Base-by-base conservation (phyloP, 2,113 vertebrate species). In the Rhinolophus sinicus region DNA sequence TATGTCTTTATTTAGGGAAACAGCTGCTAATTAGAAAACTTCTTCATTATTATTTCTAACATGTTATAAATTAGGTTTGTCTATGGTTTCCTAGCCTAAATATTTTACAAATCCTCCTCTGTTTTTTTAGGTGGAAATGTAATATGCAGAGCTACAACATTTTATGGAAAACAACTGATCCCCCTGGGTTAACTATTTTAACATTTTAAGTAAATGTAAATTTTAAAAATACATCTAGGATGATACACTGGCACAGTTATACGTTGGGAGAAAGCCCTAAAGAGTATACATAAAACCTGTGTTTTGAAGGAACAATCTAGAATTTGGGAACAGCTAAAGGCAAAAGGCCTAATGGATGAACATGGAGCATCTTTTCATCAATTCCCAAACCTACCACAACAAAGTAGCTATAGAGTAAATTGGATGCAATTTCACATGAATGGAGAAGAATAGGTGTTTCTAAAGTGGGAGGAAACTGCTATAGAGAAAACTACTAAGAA, bases 341-440 rank as follows among this genome's bases (percentile, higher is more conserved):
- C 28, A 93, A 93, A 96, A 95, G 33, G 58, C 85, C 88, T 97
- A 65, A 87, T 89, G 81, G 84, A 72, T 96, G 94, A 97, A 92
- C 40, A 64, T 0, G 56, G 65, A 96, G 4, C 24, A 19, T 95
- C 50, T 97, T 97, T 98, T 96, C 93, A 95, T 94, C 70, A 38
- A 8, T 72, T 73, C 73, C 84, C 38, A 98, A 96, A 95, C 92
- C 90, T 92, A 89, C 93, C 82, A 94, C 90, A 69, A 52, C 81
- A 86, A 75, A 95, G 35, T 56, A 97, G 44, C 77, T 94, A 60
- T 90, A 95, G 35, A 88, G 89, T 65, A 94, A 82, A 94, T 84
- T 95, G 95, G 94, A 96, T 97, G 92, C 73, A 83, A 95, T 97
- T 96, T 98, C 97, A 95, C 64, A 87, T 58, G 92, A 98, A 78